Base-by-base conservation (phyloP, 2,797 vertebrate species). In the Oryzias dopingdopingensis region DNA sequence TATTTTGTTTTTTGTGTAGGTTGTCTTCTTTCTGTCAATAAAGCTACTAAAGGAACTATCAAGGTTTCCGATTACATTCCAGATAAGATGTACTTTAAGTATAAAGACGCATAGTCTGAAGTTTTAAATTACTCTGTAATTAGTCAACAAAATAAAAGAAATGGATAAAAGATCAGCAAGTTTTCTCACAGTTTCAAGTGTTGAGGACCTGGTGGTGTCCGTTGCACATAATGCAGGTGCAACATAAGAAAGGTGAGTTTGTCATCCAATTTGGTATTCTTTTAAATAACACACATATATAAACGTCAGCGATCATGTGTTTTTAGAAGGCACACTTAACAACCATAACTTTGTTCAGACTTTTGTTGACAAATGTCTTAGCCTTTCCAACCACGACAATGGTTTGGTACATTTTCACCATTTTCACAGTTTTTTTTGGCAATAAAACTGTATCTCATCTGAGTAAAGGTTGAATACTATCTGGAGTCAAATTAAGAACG, bases 81-180 rank as follows among this genome's bases (percentile, higher is more conserved):
- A 47, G 3, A 42, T 15, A 6, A 18, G 29, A 20, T 41, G 16
- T 40, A 52, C 14, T 52, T 49, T 15, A 7, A 16, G 42, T 22
- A 22, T 40, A 12, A 44, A 18, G 29, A 1, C 0, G 41, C 2
- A 29, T 42, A 7, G 45, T 52, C 44, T 37, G 18, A 29, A 0
- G 24, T n/a, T 26, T 74, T 14, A 41, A n/a, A 12, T 70, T 67
- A 57, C 67, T 17, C 55, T 60, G 12, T 51, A 51, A 73, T 76
- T 55, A 59, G 24, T 41, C 18, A 44, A 15, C 51, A 47, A 51
- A 20, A 32, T 49, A 52, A 56, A 56, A 6, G 5, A 15, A 49
- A 1, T 45, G 8, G 45, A 17, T 55, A 56, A 53, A 53, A 52
- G 58, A 26, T 29, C 45, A 14, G 42, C 6, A 49, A 51, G 56